Evolutionary conservation across 53 echinoderm and acorn worm genomes (phyloP).

Genomic region (Echinometra lucunter): DNA sequence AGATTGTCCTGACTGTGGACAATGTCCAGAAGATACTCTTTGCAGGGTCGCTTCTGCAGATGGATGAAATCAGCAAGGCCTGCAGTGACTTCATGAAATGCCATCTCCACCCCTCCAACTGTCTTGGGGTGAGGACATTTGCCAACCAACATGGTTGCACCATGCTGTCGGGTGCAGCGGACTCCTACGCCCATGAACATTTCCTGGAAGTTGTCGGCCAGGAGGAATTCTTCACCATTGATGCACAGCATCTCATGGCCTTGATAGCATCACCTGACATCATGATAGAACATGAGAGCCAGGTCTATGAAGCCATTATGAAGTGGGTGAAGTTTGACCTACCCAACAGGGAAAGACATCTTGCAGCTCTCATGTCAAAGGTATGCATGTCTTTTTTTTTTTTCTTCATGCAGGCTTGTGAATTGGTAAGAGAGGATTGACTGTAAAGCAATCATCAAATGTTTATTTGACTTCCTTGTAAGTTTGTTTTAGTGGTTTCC

Average conservation of each 20-base stretch:
- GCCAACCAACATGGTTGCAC: conserved; percentile 93
- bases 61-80: conserved; percentile 87
- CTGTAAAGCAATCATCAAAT: background rate
- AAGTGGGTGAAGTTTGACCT: conserved; percentile 89
- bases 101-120: conserved; percentile 92
- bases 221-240: conserved; percentile 86
- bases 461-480: background rate
- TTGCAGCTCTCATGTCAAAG: conserved; percentile 88
- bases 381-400: conserved; percentile 65
- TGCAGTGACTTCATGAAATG: conserved; percentile 98
- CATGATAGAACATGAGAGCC: conserved; percentile 81
- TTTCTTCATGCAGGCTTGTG: background rate
- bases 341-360: conserved; percentile 72
- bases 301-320: conserved; percentile 88
- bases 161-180: conserved; percentile 83
- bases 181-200: conserved; percentile 84
- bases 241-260: conserved; percentile 75
- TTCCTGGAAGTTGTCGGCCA: conserved; percentile 82
- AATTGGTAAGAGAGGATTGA: background rate
- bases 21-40: conserved; percentile 96
- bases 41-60: conserved; percentile 89
- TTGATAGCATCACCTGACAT: conserved; percentile 88
- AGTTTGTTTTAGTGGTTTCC: background rate
- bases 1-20: conserved; percentile 88
- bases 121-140: conserved; percentile 94